Percentiles rank a stretch among this genome's conserved stretches.
phyloP scores from a whole-genome alignment of 2,113 vertebrate species.

The Antigone vipio region DNA sequence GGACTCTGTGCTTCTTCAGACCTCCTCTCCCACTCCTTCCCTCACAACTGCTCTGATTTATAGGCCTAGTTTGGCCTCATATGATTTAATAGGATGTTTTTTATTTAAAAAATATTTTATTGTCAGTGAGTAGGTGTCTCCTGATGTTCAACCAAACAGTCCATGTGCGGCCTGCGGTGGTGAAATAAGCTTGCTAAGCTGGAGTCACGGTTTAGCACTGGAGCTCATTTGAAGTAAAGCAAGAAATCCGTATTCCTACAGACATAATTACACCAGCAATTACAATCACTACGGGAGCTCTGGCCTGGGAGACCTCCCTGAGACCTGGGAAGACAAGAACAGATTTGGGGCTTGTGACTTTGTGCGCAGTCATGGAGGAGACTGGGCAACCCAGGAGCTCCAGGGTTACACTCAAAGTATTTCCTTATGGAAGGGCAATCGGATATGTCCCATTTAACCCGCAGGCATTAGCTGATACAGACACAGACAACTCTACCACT shows the following conservation, averaged over 20 bases:
- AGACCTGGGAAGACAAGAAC: background rate
- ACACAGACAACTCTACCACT: background rate
- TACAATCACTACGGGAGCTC: background rate
- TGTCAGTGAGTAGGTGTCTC: background rate
- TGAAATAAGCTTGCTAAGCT: background rate
- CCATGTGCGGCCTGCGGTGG: background rate
- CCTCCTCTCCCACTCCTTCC: background rate
- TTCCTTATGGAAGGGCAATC: background rate
- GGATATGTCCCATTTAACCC: background rate
- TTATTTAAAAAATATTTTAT: background rate
- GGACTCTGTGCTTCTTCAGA: background rate
- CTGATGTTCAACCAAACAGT: background rate
- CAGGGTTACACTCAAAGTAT: background rate
- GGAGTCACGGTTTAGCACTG: background rate
- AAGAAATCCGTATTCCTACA: background rate
- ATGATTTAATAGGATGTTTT: background rate
- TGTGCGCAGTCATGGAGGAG: rapidly evolving
- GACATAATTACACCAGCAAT: background rate
- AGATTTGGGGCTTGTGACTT: rapidly evolving
- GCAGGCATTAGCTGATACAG: background rate
- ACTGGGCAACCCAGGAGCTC: background rate
- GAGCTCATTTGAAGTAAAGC: background rate
- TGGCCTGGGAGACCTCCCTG: background rate
- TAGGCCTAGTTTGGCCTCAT: background rate
- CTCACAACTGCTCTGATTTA: background rate